Evolutionary conservation across 2,797 vertebrate species (phyloP).

Genomic region (Crotalus adamanteus): DNA sequence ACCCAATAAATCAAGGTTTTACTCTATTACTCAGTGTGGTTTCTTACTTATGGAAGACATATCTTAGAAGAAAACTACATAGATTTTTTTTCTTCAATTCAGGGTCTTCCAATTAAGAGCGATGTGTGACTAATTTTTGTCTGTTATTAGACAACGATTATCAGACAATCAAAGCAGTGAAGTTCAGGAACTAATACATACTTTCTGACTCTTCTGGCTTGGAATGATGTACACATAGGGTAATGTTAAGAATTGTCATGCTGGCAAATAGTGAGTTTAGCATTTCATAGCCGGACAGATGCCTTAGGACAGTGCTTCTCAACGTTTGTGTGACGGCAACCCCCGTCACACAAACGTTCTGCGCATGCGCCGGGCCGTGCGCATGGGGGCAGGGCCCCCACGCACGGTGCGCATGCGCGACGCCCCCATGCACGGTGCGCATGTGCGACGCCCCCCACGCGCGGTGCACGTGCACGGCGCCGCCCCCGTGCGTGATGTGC

Average conservation of each 20-base stretch:
- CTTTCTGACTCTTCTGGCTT: not conserved
- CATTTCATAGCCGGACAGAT: not conserved
- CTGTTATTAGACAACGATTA: not conserved
- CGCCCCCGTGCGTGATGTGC: too few relatives aligned
- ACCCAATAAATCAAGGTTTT: not conserved
- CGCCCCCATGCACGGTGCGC: too few relatives aligned
- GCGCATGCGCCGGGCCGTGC: too few relatives aligned
- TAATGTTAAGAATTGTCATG: not conserved
- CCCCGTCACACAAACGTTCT: too few relatives aligned
- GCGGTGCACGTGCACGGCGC: too few relatives aligned
- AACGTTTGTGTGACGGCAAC: too few relatives aligned
- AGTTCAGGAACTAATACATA: not conserved
- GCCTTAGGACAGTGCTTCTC: too few relatives aligned
- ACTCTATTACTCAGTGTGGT: not conserved
- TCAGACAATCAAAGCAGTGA: not conserved
- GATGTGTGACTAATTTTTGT: not conserved
- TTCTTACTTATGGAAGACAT: not conserved
- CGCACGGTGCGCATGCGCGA: too few relatives aligned
- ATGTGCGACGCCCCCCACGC: too few relatives aligned
- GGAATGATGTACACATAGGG: not conserved
- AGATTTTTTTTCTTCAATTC: not conserved
- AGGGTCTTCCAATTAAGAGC: not conserved
- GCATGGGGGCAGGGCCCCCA: too few relatives aligned
- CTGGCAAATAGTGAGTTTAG: not conserved
- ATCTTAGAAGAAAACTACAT: not conserved